Evolutionary conservation across 2,888 invertebrate species (phyloP), one percentile per base, ranked within the genome.

Genomic region (Pyrochroa serraticornis): DNA sequence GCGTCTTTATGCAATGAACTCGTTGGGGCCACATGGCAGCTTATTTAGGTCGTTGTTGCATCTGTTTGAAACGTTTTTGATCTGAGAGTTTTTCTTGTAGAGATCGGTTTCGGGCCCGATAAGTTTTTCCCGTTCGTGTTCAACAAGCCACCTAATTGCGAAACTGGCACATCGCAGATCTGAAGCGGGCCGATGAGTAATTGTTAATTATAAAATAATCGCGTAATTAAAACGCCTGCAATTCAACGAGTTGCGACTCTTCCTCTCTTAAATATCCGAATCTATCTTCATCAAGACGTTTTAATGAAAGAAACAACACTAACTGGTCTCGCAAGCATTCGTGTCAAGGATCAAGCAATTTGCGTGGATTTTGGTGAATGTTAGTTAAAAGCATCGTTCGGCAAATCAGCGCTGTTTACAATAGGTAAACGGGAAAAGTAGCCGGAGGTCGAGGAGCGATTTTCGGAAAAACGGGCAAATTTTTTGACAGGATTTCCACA

Each of bases 301-400:
- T 60, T 50, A 33, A 53, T 31, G 53, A 50, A 51, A 39, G 46
- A 53, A 52, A 44, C 45, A 53, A 49, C 63, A 52, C 60, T 55
- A 59, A 65, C 62, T 59, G 60, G 62, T 66, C 65, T 63, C 60
- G 43, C 50, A 63, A 62, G 56, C 58, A 68, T 66, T 56, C 39
- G 60, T 67, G 67, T 67, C 67, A 67, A 67, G 67, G 67, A 41
- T 55, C 39, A 43, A 37, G 55, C 44, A 55, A 56, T 56, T 51
- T 57, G 50, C 43, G 50, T 51, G 32, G 56, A 45, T 53, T 53
- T 53, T 53, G 53, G 53, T 53, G 53, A 53, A 53, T 46, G 53
- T 53, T 53, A 46, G 53, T 53, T 53, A 46, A 46, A 39, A 35
- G 22, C 22, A 22, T 22, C 22, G 22, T 22, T 22, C 22, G 22